A percentile compares a stretch with the other conserved stretches of the same genome.
phyloP scores from a whole-genome alignment of 2,797 vertebrate species.

The Gila robusta region DNA sequence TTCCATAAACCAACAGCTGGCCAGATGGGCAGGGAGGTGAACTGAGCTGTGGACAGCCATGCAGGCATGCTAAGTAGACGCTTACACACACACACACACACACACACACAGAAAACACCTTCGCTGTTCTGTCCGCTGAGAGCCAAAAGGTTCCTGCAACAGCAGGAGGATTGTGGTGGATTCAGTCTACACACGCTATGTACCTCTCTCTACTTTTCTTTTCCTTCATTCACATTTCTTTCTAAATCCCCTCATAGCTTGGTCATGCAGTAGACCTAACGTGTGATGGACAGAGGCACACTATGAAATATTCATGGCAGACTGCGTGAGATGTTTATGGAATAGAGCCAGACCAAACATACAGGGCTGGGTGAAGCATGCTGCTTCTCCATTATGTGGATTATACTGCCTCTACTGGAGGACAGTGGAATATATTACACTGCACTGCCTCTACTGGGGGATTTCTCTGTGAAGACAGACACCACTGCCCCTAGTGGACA shows the following conservation, averaged over 20 bases:
- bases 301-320: conserved; percentile 64
- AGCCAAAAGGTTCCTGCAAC: conserved; percentile 17
- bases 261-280: conserved; percentile 59
- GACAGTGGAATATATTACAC: background rate
- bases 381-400: background rate
- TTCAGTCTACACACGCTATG: conserved; percentile 27
- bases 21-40: conserved; percentile 48
- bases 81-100: conserved; percentile 26
- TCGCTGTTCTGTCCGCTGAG: background rate
- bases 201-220: conserved; percentile 11
- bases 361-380: background rate
- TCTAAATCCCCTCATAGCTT: conserved; percentile 44
- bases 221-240: conserved; percentile 48
- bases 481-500: conserved; percentile 39
- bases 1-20: conserved; percentile 35
- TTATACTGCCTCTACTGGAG: conserved; percentile 32
- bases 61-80: conserved; percentile 23
- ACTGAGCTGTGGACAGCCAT: conserved; percentile 34
- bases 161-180: conserved; percentile 16
- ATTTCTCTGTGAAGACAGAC: background rate
- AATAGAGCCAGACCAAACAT: conserved; percentile 39
- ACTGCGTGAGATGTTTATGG: conserved; percentile 39
- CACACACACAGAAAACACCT: conserved; percentile 29
- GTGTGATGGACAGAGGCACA: conserved; percentile 60
- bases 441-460: conserved; percentile 18